phyloP scores from a whole-genome alignment of 2,888 invertebrate species.

The Auanema sp. region DNA sequence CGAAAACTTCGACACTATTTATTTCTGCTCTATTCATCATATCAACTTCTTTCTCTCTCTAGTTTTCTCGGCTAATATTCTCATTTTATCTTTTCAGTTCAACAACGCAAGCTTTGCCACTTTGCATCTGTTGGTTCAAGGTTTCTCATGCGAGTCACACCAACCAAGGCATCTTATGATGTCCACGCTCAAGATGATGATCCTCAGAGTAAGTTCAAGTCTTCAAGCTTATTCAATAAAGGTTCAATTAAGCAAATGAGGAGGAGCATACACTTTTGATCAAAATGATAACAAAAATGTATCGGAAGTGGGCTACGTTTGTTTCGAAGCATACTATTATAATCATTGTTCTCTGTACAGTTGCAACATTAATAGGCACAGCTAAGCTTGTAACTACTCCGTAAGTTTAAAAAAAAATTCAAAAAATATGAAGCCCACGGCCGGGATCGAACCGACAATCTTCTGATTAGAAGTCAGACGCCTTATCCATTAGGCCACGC shows the following conservation, averaged over 20 bases:
- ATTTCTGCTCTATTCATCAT: too few species aligned
- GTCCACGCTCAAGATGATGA: too few species aligned
- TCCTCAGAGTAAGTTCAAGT: too few species aligned
- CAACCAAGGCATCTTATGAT: too few species aligned
- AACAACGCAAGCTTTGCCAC: too few species aligned
- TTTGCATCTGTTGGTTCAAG: too few species aligned
- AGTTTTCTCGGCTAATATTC: too few species aligned
- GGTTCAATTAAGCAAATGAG: constrained; percentile 15
- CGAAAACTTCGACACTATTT: too few species aligned
- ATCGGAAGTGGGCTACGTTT: constrained; percentile 48
- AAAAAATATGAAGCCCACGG: constrained; percentile 8
- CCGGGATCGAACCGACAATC: constrained; percentile 53
- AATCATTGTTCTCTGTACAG: constrained; percentile 48
- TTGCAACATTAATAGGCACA: constrained; percentile 49
- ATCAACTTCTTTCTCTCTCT: too few species aligned
- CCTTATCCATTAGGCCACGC: constrained; percentile 60
- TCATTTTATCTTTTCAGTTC: too few species aligned
- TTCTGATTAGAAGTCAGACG: constrained; percentile 61
- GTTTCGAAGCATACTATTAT: constrained; percentile 46
- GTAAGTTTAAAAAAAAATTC: constrained; percentile 25
- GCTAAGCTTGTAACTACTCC: constrained; percentile 49
- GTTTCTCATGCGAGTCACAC: too few species aligned
- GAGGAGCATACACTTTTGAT: constrained; percentile 34
- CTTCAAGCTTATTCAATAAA: background rate
- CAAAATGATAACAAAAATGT: constrained; percentile 36